Percentiles rank a stretch among this genome's conserved stretches.
Evolutionary conservation across 35 echinoderm and acorn worm species (phyloP).

Genomic region (Lytechinus pictus): DNA sequence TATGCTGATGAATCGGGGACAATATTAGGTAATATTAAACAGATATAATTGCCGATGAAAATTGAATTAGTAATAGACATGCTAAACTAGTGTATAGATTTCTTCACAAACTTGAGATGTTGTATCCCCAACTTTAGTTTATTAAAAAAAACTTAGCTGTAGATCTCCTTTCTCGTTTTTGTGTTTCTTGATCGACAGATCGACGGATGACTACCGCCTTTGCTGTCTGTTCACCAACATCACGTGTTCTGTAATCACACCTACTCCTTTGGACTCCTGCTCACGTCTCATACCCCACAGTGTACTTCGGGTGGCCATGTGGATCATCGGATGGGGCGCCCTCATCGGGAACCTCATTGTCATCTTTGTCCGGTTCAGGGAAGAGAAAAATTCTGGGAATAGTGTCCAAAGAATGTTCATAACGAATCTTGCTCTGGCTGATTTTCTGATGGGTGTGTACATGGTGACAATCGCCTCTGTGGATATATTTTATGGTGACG

Average conservation of each 20-base stretch:
- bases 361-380: conserved; percentile 11
- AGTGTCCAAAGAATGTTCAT: conserved; percentile 49
- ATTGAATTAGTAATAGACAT: too few relatives aligned
- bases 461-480: conserved; percentile 43
- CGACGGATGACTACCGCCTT: conserved; percentile 47
- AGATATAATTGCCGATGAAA: too few relatives aligned
- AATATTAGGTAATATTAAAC: too few relatives aligned
- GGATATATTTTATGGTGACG: neutral
- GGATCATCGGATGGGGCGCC: conserved; percentile 51
- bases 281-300: conserved; percentile 4
- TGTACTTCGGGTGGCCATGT: conserved; percentile 20
- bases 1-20: too few relatives aligned
- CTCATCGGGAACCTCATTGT: conserved; percentile 59
- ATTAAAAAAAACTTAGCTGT: too few relatives aligned
- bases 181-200: conserved; percentile 1
- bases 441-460: conserved; percentile 48
- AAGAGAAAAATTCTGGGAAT: neutral
- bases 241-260: neutral
- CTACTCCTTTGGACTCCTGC: conserved; percentile 55
- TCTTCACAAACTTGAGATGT: too few relatives aligned
- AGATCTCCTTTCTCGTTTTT: too few relatives aligned
- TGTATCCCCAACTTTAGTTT: too few relatives aligned
- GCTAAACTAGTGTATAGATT: too few relatives aligned
- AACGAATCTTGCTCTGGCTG: conserved; percentile 51
- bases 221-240: conserved; percentile 50